Evolutionary conservation across 2,113 vertebrate species (phyloP), one percentile per base, ranked within the genome.

Genomic region (Coturnix japonica): DNA sequence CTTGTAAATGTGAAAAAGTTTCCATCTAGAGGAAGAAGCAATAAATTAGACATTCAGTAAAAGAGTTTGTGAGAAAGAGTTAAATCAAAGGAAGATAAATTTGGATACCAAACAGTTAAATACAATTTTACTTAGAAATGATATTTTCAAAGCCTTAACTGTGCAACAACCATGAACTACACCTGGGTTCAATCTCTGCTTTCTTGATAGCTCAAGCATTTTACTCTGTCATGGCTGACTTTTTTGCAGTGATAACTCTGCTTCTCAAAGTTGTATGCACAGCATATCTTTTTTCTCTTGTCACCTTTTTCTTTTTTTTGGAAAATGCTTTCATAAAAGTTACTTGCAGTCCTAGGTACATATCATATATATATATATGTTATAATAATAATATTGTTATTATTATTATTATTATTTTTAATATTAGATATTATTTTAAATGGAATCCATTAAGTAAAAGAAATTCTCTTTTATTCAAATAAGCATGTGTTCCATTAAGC

Each of bases 1-100:
- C 98, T 98, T 87, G 98, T 99, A 87, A 98, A 99, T 47, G 98
- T 98, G 79, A 99, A 98, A 96, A 97, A 98, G 37, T 98, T 93
- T 95, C 98, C 98, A 96, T 99, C 98, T 99, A 85, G 41, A 89
- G 85, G 19, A 93, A 95, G 85, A 92, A 66, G 16, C 93, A 89
- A 85, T 6, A 95, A 37, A 77, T 71, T 30, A 67, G 7, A 11
- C 5, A 51, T 64, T 72, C 7, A 88, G 47, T 65, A 6, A 84
- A 79, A 77, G 6, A 6, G 71, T 46, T 65, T 72, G 7, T 53
- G 28, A 81, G 21, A 85, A 88, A 69, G 5, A 89, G 30, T 69
- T 66, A 93, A 56, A 87, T 57, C 6, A 87, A 30, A 85, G 39
- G 16, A 83, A 54, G 10, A 81, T 51, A 43, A 39, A 44, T 1